Percentiles rank a stretch among this genome's conserved stretches.
Evolutionary conservation across 2,113 vertebrate species (phyloP).

Genomic region (Laticauda colubrina): DNA sequence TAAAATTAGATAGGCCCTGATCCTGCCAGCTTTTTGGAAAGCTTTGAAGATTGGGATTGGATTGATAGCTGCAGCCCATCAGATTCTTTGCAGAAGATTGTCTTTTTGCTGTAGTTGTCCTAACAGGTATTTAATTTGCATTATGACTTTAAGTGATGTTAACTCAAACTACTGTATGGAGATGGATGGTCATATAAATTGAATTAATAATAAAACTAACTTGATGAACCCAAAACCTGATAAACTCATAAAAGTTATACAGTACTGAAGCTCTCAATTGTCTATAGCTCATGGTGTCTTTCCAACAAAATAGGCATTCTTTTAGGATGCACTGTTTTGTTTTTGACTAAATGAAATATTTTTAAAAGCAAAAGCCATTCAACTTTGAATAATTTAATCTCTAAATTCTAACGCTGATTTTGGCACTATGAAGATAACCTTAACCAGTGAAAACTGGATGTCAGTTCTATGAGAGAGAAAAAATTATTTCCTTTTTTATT

Average conservation of each 20-base stretch:
- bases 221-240: neutral
- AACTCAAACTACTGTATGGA: neutral
- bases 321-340: neutral
- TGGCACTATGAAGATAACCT: conserved; percentile 13
- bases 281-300: neutral
- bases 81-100: neutral
- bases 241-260: neutral
- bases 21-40: neutral
- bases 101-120: neutral
- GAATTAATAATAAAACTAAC: neutral
- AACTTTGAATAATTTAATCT: conserved; percentile 27
- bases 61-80: neutral
- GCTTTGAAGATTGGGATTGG: neutral
- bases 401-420: conserved; percentile 23
- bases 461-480: neutral
- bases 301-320: neutral
- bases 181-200: neutral
- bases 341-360: neutral
- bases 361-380: conserved; percentile 4
- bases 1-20: neutral
- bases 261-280: neutral
- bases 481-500: conserved; percentile 25
- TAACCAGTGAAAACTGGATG: conserved; percentile 16
- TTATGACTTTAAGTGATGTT: neutral
- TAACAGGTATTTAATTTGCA: neutral